phyloP scores from a whole-genome alignment of 2,888 invertebrate genomes.

The Platynereis dumerilii region DNA sequence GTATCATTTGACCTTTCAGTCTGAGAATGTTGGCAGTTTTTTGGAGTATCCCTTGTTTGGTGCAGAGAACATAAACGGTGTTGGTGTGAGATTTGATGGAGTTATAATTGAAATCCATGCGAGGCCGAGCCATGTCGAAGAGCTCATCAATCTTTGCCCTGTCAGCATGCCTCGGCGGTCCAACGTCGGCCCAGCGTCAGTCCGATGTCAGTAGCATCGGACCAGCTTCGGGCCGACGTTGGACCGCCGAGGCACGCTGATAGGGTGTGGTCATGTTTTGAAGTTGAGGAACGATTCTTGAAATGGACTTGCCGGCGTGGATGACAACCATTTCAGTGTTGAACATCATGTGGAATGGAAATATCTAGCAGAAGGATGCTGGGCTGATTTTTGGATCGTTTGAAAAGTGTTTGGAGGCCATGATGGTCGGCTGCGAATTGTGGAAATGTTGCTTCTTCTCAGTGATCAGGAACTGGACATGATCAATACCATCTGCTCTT shows the following conservation, averaged over 20 bases:
- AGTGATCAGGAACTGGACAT: conserved; percentile 90
- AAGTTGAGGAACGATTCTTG: conserved; percentile 79
- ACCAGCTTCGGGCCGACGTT: too few relatives aligned
- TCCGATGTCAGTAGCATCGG: too few relatives aligned
- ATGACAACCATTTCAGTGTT: conserved; percentile 83
- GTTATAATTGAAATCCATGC: conserved; percentile 87
- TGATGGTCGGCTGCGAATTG: conserved; percentile 1
- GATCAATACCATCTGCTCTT: conserved; percentile 78
- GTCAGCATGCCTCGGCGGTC: too few relatives aligned
- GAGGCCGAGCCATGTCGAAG: conserved; percentile 73
- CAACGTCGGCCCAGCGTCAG: too few relatives aligned
- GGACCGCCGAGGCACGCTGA: too few relatives aligned
- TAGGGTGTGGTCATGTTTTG: conserved; percentile 59
- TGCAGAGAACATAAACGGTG: conserved; percentile 89
- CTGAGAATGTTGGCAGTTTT: conserved; percentile 21
- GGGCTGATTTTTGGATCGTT: conserved; percentile 32
- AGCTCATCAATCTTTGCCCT: conserved; percentile 75
- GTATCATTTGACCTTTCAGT: conserved; percentile 46
- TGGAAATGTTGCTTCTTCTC: conserved; percentile 69
- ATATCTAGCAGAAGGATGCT: conserved; percentile 91
- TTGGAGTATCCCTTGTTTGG: conserved; percentile 63
- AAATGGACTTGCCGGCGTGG: conserved; percentile 86
- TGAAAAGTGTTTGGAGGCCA: conserved; percentile 13
- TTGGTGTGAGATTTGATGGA: conserved; percentile 92
- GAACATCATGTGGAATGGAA: conserved; percentile 95